Conservation (phyloP, 1,140 invertebrate genomes). For the Neodiprion pinetum region DNA sequence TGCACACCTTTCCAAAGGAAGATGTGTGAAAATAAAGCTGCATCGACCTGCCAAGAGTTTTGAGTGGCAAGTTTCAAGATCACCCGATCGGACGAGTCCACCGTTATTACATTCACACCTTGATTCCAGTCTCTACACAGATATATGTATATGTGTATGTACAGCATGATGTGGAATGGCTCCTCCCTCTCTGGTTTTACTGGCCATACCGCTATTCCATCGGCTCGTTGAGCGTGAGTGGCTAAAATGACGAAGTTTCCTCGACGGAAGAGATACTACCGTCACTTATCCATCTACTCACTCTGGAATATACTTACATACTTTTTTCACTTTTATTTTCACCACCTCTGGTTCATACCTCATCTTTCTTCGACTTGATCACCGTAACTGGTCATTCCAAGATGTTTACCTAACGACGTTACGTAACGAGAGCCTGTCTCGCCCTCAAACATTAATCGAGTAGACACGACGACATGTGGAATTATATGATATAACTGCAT, state of each 20-base stretch:
- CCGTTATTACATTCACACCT: constrained; percentile 36
- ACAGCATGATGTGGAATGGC: background rate
- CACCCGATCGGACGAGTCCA: constrained; percentile 37
- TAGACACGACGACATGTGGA: background rate
- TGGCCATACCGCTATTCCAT: constrained; percentile 22
- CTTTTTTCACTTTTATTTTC: background rate
- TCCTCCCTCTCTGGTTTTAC: constrained; percentile 22
- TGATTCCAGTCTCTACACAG: constrained; percentile 30
- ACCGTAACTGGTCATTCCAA: background rate
- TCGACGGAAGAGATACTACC: constrained; percentile 2
- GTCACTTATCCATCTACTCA: background rate
- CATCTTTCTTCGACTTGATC: too few species aligned
- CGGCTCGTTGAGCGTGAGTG: constrained; percentile 21
- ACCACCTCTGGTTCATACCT: too few species aligned
- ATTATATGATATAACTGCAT: background rate
- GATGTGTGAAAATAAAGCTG: too few species aligned
- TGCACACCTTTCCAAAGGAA: too few species aligned
- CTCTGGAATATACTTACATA: too few species aligned
- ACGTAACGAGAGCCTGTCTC: background rate
- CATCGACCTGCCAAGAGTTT: background rate
- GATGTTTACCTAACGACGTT: background rate
- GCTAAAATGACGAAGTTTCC: constrained; percentile 38
- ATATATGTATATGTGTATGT: background rate
- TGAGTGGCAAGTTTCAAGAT: constrained; percentile 41
- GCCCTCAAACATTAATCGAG: background rate